Evolutionary conservation across 2,888 invertebrate species (phyloP).

Genomic region (Molorchus minor): DNA sequence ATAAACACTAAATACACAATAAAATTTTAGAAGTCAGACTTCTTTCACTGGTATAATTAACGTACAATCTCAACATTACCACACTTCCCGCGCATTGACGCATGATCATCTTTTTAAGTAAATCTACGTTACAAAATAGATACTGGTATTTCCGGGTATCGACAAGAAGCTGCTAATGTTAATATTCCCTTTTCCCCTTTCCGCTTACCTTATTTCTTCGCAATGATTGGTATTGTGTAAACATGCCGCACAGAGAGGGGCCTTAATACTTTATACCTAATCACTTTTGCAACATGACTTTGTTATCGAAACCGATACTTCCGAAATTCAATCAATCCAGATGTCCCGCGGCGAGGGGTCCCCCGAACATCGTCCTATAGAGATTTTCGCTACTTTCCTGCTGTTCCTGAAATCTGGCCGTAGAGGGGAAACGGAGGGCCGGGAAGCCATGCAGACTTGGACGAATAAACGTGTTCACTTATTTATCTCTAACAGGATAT

Average conservation of each 20-base stretch:
- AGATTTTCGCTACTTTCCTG: conserved; percentile 21
- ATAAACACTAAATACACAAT: no score
- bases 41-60: no score
- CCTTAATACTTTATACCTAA: conserved; percentile 34
- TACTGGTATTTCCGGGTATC: no score
- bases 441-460: neutral
- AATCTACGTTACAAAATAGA: no score
- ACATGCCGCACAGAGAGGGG: conserved; percentile 7
- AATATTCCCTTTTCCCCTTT: no score
- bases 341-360: conserved; percentile 36
- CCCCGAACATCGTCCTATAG: conserved; percentile 16
- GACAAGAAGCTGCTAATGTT: no score
- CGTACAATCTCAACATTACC: no score
- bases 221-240: no score
- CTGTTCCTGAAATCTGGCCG: conserved; percentile 12
- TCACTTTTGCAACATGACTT: conserved; percentile 42
- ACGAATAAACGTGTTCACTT: conserved; percentile 3
- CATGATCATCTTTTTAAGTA: no score
- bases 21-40: no score
- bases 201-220: no score
- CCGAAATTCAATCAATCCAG: conserved; percentile 41
- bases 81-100: no score
- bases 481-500: conserved; percentile 3
- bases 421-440: conserved; percentile 7
- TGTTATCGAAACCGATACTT: conserved; percentile 42